Percentiles rank a stretch among this genome's conserved stretches.
These are phyloP conservation scores for Redunca redunca DNA, from an alignment of 2,113 vertebrate species.

Conservation along the genomic window DNA sequence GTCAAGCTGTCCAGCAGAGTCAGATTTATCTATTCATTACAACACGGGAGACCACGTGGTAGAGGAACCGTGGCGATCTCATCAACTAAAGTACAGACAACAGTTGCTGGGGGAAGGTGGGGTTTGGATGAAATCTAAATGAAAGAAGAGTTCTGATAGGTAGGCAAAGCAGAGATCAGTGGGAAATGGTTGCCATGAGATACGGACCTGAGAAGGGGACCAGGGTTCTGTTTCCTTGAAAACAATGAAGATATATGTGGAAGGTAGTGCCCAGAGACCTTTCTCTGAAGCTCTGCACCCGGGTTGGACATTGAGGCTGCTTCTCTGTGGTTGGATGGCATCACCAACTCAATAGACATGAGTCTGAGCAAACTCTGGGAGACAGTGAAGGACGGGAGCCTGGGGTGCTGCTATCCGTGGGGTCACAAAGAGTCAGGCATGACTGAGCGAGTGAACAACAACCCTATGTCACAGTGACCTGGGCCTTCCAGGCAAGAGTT, in stretches of 20 bases:
- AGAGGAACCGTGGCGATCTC: background rate
- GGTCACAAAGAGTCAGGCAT: background rate
- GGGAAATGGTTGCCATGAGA: background rate
- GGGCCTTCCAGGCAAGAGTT: background rate
- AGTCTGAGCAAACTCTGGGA: background rate
- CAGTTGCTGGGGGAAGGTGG: background rate
- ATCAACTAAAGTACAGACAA: background rate
- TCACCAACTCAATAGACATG: background rate
- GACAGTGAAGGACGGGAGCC: background rate
- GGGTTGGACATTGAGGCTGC: background rate
- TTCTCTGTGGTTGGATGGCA: background rate
- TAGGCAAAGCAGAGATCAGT: background rate
- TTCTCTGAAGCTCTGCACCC: background rate
- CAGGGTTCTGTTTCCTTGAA: background rate
- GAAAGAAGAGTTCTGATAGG: background rate
- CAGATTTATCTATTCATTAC: background rate
- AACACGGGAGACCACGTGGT: background rate
- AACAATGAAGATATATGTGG: background rate
- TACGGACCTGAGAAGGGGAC: background rate
- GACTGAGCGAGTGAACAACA: background rate
- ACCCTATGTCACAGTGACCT: background rate
- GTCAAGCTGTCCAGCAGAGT: background rate
- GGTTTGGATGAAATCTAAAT: slow-evolving; percentile 5
- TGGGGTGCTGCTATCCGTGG: background rate
- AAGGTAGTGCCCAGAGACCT: background rate